Percentiles rank a stretch among this genome's conserved stretches.
Conservation (phyloP, 2,888 invertebrate species). For the Dryadula phaetusa region DNA sequence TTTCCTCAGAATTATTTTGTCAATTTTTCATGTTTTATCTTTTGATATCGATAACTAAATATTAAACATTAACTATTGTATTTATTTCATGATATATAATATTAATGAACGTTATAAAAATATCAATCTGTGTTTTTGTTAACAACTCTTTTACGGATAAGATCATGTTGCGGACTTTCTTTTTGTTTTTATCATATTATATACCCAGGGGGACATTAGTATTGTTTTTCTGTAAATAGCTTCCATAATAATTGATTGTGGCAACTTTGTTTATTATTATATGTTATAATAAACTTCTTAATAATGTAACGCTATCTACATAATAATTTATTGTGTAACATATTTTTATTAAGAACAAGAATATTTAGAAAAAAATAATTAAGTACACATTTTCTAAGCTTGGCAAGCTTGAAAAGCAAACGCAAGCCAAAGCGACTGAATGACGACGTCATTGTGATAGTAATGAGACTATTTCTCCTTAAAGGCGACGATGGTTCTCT, state of each 20-base stretch:
- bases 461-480: slow-evolving; percentile 13
- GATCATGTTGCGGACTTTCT: neutral
- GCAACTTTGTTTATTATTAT: neutral
- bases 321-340: no score
- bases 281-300: no score
- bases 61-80: neutral
- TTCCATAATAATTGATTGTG: neutral
- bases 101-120: no score
- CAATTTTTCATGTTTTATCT: neutral
- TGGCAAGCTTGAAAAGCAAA: neutral
- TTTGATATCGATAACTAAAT: neutral
- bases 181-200: slow-evolving; percentile 8
- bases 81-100: no score
- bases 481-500: slow-evolving; percentile 17
- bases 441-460: slow-evolving; percentile 18
- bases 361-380: neutral
- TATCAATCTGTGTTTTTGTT: slow-evolving; percentile 4
- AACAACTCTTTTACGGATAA: slow-evolving; percentile 18
- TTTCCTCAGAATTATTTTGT: no score
- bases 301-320: no score
- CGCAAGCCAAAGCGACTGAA: slow-evolving; percentile 9
- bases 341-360: neutral
- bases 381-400: neutral
- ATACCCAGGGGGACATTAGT: neutral
- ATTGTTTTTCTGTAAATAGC: neutral